Evolutionary conservation across 2,888 invertebrate species (phyloP).

Genomic region (Homarus gammarus): DNA sequence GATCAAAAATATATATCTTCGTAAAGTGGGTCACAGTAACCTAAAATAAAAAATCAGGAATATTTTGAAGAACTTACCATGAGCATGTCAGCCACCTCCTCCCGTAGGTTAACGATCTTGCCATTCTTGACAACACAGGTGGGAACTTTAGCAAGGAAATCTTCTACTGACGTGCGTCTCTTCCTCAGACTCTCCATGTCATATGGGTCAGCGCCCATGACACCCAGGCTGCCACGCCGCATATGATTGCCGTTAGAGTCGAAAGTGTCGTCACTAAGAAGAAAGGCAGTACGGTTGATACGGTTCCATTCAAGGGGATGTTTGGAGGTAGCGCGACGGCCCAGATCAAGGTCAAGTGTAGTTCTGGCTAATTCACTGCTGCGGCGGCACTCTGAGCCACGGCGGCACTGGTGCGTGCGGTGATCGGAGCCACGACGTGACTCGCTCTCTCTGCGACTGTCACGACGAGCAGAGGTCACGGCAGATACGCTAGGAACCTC

Average conservation of each 20-base stretch:
- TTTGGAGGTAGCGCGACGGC: constrained; percentile 63
- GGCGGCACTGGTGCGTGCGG: constrained; percentile 62
- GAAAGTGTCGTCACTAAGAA: constrained; percentile 69
- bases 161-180: constrained; percentile 71
- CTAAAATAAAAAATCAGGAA: no score
- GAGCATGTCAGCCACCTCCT: constrained; percentile 75
- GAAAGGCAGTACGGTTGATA: constrained; percentile 72
- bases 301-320: constrained; percentile 75
- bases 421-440: constrained; percentile 68
- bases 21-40: no score
- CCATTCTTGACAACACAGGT: constrained; percentile 76
- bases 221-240: constrained; percentile 72
- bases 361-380: constrained; percentile 59
- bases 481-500: constrained; percentile 41
- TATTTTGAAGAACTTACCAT: no score
- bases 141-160: constrained; percentile 75
- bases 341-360: constrained; percentile 68
- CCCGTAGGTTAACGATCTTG: constrained; percentile 74
- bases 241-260: constrained; percentile 69
- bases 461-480: constrained; percentile 24
- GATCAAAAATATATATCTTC: no score
- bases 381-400: constrained; percentile 70
- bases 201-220: constrained; percentile 60
- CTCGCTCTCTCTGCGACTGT: constrained; percentile 61
- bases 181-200: constrained; percentile 73